phyloP scores from a whole-genome alignment of 2,797 vertebrate genomes.

The Myotis vivesi region DNA sequence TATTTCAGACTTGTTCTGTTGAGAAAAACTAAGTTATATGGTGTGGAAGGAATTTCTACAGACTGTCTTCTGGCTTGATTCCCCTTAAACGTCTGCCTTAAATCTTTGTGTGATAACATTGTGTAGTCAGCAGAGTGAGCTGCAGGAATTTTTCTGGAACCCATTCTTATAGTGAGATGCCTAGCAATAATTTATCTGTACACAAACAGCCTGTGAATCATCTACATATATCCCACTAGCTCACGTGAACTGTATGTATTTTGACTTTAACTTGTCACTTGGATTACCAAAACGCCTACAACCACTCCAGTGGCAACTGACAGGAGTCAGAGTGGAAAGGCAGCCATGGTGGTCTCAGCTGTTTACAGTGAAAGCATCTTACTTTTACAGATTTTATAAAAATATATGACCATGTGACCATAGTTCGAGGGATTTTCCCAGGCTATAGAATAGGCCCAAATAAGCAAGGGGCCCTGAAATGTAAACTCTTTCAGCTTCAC shows the following conservation, averaged over 20 bases:
- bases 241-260: neutral
- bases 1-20: neutral
- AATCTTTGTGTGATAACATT: neutral
- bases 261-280: neutral
- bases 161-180: neutral
- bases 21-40: neutral
- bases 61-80: neutral
- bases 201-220: neutral
- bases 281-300: neutral
- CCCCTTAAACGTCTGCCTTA: neutral
- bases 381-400: neutral
- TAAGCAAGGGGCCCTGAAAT: neutral
- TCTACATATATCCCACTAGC: rapidly evolving
- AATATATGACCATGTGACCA: neutral
- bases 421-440: neutral
- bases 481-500: neutral
- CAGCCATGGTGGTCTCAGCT: neutral
- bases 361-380: neutral
- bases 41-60: neutral
- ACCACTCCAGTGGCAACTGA: neutral
- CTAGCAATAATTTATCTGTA: neutral
- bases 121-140: neutral
- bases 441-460: neutral
- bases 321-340: neutral
- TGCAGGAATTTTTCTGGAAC: neutral